Conservation (phyloP, 2,888 invertebrate species). For the Hoplodrina ambigua region DNA sequence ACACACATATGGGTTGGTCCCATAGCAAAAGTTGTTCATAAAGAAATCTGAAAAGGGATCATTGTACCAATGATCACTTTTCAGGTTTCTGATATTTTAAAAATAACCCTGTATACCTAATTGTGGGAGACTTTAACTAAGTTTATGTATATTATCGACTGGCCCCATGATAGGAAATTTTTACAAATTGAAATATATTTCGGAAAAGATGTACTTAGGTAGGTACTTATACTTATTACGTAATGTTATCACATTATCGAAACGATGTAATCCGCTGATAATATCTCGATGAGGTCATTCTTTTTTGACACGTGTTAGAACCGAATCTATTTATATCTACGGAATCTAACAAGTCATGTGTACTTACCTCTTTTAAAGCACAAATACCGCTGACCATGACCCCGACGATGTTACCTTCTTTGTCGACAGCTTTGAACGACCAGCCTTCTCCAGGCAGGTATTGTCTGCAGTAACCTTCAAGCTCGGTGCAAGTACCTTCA, state of each 20-base stretch:
- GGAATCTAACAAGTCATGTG: not conserved
- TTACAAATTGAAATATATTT: too few species aligned
- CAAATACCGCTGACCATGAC: slow-evolving; percentile 88
- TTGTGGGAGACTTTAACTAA: too few species aligned
- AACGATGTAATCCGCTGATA: not conserved
- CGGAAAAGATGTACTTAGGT: too few species aligned
- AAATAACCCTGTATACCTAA: too few species aligned
- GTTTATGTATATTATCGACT: too few species aligned
- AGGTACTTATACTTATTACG: too few species aligned
- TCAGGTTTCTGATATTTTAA: too few species aligned
- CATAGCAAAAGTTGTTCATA: too few species aligned
- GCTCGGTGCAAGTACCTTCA: slow-evolving; percentile 86
- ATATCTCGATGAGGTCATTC: not conserved
- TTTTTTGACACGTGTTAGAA: not conserved
- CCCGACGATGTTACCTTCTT: slow-evolving; percentile 90
- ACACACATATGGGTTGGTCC: too few species aligned
- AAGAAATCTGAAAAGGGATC: too few species aligned
- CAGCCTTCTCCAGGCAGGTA: slow-evolving; percentile 89
- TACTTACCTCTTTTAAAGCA: slow-evolving; percentile 76
- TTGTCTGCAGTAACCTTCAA: slow-evolving; percentile 91
- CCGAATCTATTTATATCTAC: slow-evolving; percentile 1
- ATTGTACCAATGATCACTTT: too few species aligned
- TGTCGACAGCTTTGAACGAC: slow-evolving; percentile 92
- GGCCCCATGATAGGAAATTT: too few species aligned
- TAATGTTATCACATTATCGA: not conserved